These are phyloP conservation scores for Crocodylus rhombifer DNA, from an alignment of 2,797 vertebrate genomes.

Conservation along the genomic window DNA sequence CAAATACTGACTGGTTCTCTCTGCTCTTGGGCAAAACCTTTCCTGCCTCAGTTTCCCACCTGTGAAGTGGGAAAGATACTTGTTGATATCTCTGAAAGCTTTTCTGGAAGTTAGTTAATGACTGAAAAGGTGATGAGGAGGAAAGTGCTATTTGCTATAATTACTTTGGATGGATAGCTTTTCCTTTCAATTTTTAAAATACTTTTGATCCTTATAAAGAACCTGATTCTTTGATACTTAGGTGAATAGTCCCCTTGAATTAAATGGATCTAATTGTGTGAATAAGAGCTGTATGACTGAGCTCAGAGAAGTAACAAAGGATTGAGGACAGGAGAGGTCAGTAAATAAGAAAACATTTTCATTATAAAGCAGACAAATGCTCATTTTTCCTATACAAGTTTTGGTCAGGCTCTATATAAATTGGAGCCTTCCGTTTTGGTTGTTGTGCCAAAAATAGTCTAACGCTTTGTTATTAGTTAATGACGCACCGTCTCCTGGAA, in stretches of 20 bases:
- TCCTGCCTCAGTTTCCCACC: neutral
- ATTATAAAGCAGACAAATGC: neutral
- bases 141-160: accelerated
- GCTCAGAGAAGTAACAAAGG: neutral
- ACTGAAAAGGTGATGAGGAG: neutral
- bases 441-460: neutral
- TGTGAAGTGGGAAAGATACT: neutral
- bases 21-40: neutral
- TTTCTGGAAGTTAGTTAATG: neutral
- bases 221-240: neutral
- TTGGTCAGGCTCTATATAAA: neutral
- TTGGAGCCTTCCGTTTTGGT: neutral
- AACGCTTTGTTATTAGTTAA: neutral
- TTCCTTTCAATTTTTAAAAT: neutral
- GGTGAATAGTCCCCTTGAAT: neutral
- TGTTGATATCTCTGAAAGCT: neutral
- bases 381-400: neutral
- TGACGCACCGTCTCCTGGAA: neutral
- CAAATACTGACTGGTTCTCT: neutral
- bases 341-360: neutral
- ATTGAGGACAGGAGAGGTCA: neutral
- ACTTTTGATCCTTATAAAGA: neutral
- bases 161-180: neutral
- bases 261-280: neutral
- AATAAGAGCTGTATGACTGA: neutral